A percentile compares a stretch with the other conserved stretches of the same genome.
Evolutionary conservation across 2,113 vertebrate genomes (phyloP).

Genomic region (Globicephala melas): DNA sequence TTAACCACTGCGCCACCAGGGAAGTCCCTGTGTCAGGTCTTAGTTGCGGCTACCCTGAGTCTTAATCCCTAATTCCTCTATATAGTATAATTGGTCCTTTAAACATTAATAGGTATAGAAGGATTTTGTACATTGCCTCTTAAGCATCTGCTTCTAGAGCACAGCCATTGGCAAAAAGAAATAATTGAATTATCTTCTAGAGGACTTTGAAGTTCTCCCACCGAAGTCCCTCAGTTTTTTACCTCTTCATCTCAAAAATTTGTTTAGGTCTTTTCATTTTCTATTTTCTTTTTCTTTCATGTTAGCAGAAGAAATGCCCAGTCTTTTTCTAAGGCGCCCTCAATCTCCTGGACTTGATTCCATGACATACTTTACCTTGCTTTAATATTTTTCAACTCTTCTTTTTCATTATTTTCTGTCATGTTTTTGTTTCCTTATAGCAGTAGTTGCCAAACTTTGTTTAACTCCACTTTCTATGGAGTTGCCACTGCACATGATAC

Average conservation of each 20-base stretch:
- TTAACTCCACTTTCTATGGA: neutral
- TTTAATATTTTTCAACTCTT: neutral
- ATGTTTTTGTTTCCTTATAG: neutral
- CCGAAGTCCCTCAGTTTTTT: neutral
- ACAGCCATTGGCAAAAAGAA: neutral
- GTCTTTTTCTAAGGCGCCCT: neutral
- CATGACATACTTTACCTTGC: neutral
- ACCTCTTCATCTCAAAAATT: neutral
- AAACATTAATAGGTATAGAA: neutral
- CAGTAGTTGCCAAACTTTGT: neutral
- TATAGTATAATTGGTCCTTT: neutral
- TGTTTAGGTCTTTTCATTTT: neutral
- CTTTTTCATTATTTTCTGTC: neutral
- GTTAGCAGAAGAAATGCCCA: neutral
- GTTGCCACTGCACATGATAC: neutral
- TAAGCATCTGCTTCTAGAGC: neutral
- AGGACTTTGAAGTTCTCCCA: neutral
- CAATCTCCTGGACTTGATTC: neutral
- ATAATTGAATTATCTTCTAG: slow-evolving; percentile 6
- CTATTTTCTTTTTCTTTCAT: neutral
- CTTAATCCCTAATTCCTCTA: neutral
- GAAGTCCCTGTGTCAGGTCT: too few species aligned
- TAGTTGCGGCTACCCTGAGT: neutral
- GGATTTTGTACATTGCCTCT: neutral
- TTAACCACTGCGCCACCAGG: neutral